Percentiles rank a stretch among this genome's conserved stretches.
phyloP scores from a whole-genome alignment of 1,140 invertebrate genomes.

The Aphidius gifuensis region DNA sequence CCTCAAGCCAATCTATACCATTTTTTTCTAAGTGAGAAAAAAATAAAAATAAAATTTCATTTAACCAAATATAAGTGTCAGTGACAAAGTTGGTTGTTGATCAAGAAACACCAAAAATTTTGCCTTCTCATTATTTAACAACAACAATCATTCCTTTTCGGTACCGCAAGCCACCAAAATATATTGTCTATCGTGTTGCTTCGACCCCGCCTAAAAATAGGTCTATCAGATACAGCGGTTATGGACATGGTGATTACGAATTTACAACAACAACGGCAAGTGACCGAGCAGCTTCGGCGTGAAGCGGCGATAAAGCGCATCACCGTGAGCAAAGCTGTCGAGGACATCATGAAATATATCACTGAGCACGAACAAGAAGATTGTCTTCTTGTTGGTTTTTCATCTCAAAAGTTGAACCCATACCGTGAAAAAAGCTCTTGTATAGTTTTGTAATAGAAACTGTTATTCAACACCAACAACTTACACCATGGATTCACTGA shows the following conservation, averaged over 20 bases:
- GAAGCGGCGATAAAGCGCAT: conserved; percentile 89
- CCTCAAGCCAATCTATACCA: too few species aligned
- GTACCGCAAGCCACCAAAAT: too few species aligned
- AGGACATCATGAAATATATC: conserved; percentile 92
- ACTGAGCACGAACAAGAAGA: conserved; percentile 91
- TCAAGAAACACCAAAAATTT: too few species aligned
- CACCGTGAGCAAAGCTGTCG: conserved; percentile 82
- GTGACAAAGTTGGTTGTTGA: too few species aligned
- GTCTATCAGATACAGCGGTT: conserved; percentile 78
- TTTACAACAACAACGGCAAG: conserved; percentile 85
- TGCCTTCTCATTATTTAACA: too few species aligned
- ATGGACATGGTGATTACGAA: conserved; percentile 89
- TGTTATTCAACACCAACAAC: not conserved
- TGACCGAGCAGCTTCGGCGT: conserved; percentile 89
- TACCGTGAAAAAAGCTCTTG: conserved; percentile 96
- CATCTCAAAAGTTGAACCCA: conserved; percentile 94
- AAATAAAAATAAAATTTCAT: too few species aligned
- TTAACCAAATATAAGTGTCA: too few species aligned
- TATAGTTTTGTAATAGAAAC: conserved; percentile 66
- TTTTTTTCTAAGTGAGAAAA: too few species aligned
- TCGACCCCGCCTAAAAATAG: conserved; percentile 60
- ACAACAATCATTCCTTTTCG: too few species aligned
- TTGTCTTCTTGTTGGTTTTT: conserved; percentile 92
- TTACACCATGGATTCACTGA: not conserved
- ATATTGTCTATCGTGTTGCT: too few species aligned